Base-by-base conservation (phyloP, 2,888 invertebrate species). In the Exephanes ischioxanthus region DNA sequence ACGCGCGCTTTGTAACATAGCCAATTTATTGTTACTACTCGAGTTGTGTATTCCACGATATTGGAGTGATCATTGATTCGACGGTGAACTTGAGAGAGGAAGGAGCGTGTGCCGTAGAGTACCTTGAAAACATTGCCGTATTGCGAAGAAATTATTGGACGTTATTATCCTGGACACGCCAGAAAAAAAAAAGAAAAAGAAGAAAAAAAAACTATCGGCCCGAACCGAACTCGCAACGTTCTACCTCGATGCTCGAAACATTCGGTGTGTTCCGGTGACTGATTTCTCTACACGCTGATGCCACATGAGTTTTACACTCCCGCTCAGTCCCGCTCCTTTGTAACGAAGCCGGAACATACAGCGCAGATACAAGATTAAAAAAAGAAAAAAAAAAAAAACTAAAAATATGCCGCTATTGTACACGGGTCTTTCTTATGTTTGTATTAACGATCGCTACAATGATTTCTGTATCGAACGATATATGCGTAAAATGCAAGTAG, bases 391-490 rank as follows among this genome's bases (percentile, higher is more conserved):
- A 30, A 61, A 41, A 66, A 80, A 75, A 22, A 80, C 37, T 22
- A 45, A 70, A 67, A 83, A 22, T 4, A 76, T 83, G 86, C 86
- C 86, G 87, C 82, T 87, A 88, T 85, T 87, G 86, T 87, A 86
- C 85, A 87, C 89, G 89, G 83, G 72, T 87, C 85, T 87, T 87
- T 88, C 79, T 87, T 88, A 86, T 86, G 86, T 89, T 89, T 87
- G 85, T 88, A 87, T 85, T 80, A 85, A 87, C 72, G 84, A 82
- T 85, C 78, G 72, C 72, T 83, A 82, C 81, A 63, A 86, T 80
- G 77, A 80, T 85, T 86, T 85, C 71, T 82, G 80, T 81, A 81
- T 81, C 76, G 83, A 86, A 86, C 80, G 78, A 68, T 71, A 81
- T 37, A 67, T 61, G 72, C 58, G 73, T 79, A 67, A 68, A 61